Conservation (phyloP, 1,140 invertebrate genomes). For the Choristoneura fumiferana region DNA sequence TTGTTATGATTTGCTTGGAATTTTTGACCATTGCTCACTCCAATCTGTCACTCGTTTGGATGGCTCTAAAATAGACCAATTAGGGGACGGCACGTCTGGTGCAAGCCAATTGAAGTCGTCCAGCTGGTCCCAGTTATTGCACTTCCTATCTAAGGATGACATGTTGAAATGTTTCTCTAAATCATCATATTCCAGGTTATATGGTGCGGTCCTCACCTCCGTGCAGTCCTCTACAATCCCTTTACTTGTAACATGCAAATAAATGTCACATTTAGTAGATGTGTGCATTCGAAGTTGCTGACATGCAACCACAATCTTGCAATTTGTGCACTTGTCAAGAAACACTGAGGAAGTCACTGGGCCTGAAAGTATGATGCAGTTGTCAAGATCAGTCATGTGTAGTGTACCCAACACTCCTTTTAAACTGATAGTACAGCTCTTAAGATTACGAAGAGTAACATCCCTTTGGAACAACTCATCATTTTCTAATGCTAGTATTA, state of each 20-base stretch:
- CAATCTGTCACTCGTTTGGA: conserved; percentile 49
- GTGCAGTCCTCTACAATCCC: conserved; percentile 96
- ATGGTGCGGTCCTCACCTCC: conserved; percentile 89
- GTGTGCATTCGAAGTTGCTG: conserved; percentile 96
- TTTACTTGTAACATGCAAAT: conserved; percentile 94
- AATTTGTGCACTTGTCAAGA: conserved; percentile 89
- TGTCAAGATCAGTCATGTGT: conserved; percentile 87
- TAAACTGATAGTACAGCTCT: conserved; percentile 87
- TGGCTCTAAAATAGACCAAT: conserved; percentile 83
- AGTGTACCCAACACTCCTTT: conserved; percentile 93
- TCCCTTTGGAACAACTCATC: conserved; percentile 90
- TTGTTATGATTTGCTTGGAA: conserved; percentile 27
- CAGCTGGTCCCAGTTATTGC: conserved; percentile 91
- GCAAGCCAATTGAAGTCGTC: conserved; percentile 98
- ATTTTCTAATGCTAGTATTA: conserved; percentile 81
- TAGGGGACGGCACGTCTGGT: conserved; percentile 91
- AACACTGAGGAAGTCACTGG: conserved; percentile 96
- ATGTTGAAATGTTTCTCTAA: conserved; percentile 87
- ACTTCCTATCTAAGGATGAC: conserved; percentile 85
- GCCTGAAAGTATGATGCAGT: conserved; percentile 88
- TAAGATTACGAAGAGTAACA: conserved; percentile 87
- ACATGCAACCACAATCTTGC: conserved; percentile 92
- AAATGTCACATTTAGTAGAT: conserved; percentile 88
- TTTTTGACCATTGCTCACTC: conserved; percentile 56
- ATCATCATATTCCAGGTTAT: conserved; percentile 88